phyloP scores from a whole-genome alignment of 2,113 vertebrate genomes.

The Gallinago undulata region DNA sequence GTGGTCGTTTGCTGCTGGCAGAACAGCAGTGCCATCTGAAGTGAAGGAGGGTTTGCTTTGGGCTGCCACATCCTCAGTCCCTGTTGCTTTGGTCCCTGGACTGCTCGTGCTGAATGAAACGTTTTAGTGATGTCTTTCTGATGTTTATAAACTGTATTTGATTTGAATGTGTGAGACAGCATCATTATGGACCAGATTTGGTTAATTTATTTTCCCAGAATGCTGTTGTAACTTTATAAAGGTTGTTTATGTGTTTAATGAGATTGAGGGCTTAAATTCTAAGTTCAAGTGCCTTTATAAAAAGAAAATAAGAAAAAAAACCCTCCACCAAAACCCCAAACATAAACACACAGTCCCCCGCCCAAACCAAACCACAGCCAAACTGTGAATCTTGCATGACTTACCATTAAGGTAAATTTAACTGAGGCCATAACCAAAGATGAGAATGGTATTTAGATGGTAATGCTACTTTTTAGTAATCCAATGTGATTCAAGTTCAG shows the following conservation, averaged over 20 bases:
- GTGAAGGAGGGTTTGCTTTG: not conserved
- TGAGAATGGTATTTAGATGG: not conserved
- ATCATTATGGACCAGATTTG: not conserved
- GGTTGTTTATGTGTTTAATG: not conserved
- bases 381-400: not conserved
- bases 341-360: not conserved
- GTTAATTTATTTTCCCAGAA: not conserved
- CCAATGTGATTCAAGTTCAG: not conserved
- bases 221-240: not conserved
- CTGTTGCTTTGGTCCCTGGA: not conserved
- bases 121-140: not conserved
- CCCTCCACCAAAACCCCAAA: not conserved
- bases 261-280: not conserved
- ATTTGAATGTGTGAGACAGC: not conserved
- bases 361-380: not conserved
- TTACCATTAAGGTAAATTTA: not conserved
- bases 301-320: not conserved
- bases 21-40: not conserved
- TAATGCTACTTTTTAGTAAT: not conserved
- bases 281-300: not conserved
- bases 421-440: not conserved
- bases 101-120: not conserved
- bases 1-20: not conserved
- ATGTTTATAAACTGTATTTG: not conserved
- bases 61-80: not conserved